Percentiles rank a stretch among this genome's conserved stretches.
Conservation (phyloP, 1,140 invertebrate species). For the Cydia fagiglandana region DNA sequence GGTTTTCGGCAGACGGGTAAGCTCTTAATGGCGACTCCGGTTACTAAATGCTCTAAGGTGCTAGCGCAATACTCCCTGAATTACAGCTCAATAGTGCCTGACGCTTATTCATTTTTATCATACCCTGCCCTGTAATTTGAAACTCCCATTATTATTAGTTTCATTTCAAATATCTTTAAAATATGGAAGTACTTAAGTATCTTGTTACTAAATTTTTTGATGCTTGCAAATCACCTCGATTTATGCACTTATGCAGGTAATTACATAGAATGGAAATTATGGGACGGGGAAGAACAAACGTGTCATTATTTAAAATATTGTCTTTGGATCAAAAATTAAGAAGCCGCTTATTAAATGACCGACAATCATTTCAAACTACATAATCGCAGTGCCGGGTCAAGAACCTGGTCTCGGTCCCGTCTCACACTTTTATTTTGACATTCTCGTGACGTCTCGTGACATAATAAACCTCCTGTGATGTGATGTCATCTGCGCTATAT, state of each 20-base stretch:
- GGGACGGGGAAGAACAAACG: not conserved
- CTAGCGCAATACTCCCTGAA: no score
- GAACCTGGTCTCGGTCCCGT: conserved; percentile 2
- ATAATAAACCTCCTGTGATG: not conserved
- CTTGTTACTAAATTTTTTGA: not conserved
- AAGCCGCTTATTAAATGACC: conserved; percentile 41
- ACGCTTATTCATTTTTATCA: no score
- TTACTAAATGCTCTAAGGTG: no score
- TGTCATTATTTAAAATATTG: conserved; percentile 32
- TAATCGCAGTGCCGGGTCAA: conserved; percentile 31
- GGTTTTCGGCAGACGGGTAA: no score
- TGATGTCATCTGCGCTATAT: not conserved
- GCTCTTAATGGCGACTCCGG: no score
- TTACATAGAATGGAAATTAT: conserved; percentile 18
- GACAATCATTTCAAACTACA: conserved; percentile 47
- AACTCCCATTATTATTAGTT: no score
- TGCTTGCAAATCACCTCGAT: not conserved
- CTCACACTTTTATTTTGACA: conserved; percentile 9
- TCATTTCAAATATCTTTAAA: not conserved
- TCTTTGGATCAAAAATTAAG: conserved; percentile 30
- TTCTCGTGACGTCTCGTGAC: not conserved
- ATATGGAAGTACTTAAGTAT: not conserved
- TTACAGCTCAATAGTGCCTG: no score
- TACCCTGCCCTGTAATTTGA: no score
- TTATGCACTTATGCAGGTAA: not conserved